phyloP scores from a whole-genome alignment of 2,113 vertebrate species.

The Semicossyphus pulcher region DNA sequence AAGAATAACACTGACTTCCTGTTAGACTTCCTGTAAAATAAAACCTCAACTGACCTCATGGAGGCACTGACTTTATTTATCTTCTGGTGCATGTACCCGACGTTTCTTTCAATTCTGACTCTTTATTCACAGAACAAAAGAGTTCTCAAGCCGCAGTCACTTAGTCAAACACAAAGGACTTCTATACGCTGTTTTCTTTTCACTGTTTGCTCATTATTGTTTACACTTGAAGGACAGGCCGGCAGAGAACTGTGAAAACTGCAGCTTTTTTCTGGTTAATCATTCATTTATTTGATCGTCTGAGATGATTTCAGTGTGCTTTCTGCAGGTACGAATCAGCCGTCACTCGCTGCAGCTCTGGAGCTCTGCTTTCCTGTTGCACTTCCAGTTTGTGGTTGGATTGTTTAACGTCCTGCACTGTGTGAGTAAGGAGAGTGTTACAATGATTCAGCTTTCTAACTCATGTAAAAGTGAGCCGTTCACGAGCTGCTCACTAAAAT shows the following conservation, averaged over 20 bases:
- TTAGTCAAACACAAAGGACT: background rate
- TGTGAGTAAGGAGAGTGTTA: no score
- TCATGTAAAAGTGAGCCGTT: no score
- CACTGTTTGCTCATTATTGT: background rate
- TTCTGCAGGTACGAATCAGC: background rate
- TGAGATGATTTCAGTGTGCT: background rate
- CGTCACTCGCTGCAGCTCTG: background rate
- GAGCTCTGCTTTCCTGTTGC: no score
- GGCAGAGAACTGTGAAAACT: background rate
- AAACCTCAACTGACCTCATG: background rate
- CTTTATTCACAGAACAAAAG: slow-evolving; percentile 35
- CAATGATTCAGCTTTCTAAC: no score
- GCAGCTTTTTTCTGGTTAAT: background rate
- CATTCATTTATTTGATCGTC: no score
- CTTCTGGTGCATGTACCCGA: background rate
- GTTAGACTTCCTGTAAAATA: background rate
- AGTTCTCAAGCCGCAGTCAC: background rate
- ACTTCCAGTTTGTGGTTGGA: no score
- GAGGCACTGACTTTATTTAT: background rate
- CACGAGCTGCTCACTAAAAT: no score
- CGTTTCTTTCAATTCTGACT: background rate
- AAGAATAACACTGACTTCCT: no score
- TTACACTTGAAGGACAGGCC: background rate
- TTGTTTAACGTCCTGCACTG: no score
- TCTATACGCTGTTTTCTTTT: slow-evolving; percentile 22